Evolutionary conservation across 2,797 vertebrate species (phyloP).

Genomic region (Arnoldichthys spilopterus): DNA sequence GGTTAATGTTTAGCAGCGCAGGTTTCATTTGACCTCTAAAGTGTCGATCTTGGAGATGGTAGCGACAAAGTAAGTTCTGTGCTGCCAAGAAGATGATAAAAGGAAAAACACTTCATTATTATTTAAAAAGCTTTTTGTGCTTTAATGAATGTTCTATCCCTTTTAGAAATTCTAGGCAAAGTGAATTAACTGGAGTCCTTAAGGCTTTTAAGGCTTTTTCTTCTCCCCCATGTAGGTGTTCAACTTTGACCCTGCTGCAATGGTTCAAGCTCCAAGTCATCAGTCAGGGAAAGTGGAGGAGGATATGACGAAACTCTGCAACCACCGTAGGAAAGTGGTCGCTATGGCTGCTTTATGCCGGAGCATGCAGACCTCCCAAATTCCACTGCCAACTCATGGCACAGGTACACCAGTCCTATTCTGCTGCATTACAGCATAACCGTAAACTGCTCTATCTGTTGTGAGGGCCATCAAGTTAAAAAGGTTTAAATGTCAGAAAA

Average conservation of each 20-base stretch:
- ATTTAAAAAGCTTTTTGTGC: too few relatives aligned
- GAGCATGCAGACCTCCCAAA: slow-evolving; percentile 86
- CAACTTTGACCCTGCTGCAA: slow-evolving; percentile 86
- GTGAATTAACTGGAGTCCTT: neutral
- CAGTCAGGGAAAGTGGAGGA: slow-evolving; percentile 86
- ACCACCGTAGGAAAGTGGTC: slow-evolving; percentile 93
- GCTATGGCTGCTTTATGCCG: slow-evolving; percentile 89
- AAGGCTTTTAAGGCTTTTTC: neutral
- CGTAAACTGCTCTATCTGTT: too few relatives aligned
- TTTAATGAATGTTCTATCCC: too few relatives aligned
- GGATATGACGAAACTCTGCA: slow-evolving; percentile 97
- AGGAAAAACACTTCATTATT: too few relatives aligned
- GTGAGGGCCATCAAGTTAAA: too few relatives aligned
- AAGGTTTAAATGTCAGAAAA: too few relatives aligned
- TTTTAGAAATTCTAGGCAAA: neutral
- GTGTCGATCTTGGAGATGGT: neutral
- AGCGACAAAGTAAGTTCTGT: neutral
- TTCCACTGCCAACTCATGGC: slow-evolving; percentile 73
- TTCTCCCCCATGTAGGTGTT: slow-evolving; percentile 80
- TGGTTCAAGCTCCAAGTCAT: slow-evolving; percentile 81
- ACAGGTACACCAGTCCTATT: slow-evolving; percentile 70
- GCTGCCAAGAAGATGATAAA: too few relatives aligned
- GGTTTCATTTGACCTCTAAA: neutral
- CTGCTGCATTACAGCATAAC: too few relatives aligned
- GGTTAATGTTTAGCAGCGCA: neutral